Base-by-base conservation (phyloP, 2,797 vertebrate species). In the Danio albolineatus region DNA sequence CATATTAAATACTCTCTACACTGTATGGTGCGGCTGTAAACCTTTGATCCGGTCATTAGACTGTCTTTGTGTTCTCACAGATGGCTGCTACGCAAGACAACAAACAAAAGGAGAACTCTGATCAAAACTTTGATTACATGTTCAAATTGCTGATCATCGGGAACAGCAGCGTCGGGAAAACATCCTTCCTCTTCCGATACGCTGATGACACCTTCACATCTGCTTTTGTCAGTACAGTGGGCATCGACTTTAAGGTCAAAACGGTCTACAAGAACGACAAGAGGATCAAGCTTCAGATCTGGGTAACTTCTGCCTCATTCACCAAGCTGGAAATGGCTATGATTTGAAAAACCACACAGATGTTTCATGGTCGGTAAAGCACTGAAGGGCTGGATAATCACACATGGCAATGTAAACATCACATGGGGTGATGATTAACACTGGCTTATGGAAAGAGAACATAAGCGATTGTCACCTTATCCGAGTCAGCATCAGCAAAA, bases 121-220 rank as follows among this genome's bases (percentile, higher is more conserved):
- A 99, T 88, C 97, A 98, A 90, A 98, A 98, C 93, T 99, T 98
- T 79, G 97, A 99, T 93, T 98, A 97, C 89, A 98, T 99, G 97
- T 99, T 99, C 89, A 99, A 99, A 85, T 88, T 99, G 85, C 95
- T 99, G 82, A 98, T 99, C 92, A 99, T 99, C 0, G 96, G 97
- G 85, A 99, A 99, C 90, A 99, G 98, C 95, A 99, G 97, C 10
- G 97, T 98, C 80, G 97, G 97, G 16, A 99, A 99, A 88, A 99
- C 98, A 0, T 98, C 96, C 2, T 98, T 99, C 89, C 93, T 99
- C 69, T 99, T 99, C 90, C 96, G 98, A 83, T 99, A 98, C 0
- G 97, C 98, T 0, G 97, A 98, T 10, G 97, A 99, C 79, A 97
- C 97, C 83, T 99, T 98, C 88, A 98, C 97, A 0, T 98, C 97